phyloP scores from a whole-genome alignment of 2,888 invertebrate species.

The Eucera pruinosa region DNA sequence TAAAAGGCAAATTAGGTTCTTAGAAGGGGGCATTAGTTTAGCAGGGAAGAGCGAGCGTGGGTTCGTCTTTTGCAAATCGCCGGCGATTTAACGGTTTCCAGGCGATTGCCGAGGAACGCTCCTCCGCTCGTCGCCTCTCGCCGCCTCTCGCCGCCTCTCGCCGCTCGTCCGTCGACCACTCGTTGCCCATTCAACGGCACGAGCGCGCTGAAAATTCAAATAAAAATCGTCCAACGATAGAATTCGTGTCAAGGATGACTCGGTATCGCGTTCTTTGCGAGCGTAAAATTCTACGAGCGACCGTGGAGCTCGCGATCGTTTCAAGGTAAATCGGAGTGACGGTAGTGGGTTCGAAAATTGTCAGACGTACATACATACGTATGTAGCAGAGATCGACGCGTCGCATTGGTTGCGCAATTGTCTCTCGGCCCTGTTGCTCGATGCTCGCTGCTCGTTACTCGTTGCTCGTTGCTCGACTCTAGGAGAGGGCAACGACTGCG shows the following conservation, averaged over 20 bases:
- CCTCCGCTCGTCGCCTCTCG: background rate
- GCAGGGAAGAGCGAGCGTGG: constrained; percentile 7
- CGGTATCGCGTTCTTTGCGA: background rate
- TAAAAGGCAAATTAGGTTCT: constrained; percentile 50
- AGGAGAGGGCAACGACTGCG: background rate
- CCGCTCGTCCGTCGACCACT: too few relatives aligned
- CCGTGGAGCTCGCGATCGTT: background rate
- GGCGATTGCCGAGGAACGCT: background rate
- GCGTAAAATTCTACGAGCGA: background rate
- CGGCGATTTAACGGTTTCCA: constrained; percentile 32
- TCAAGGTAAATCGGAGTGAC: background rate
- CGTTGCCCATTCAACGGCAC: background rate
- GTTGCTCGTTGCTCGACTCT: too few relatives aligned
- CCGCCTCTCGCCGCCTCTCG: too few relatives aligned
- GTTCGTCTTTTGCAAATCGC: constrained; percentile 23
- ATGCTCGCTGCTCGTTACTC: too few relatives aligned
- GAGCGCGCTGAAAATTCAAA: constrained; percentile 16
- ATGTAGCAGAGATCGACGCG: too few relatives aligned
- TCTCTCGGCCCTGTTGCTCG: too few relatives aligned
- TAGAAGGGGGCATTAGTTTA: constrained; percentile 45
- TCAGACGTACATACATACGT: too few relatives aligned
- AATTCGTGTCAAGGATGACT: constrained; percentile 31
- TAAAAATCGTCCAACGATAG: constrained; percentile 5
- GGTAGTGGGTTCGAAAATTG: background rate
- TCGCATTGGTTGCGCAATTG: background rate